phyloP scores from a whole-genome alignment of 2,113 vertebrate genomes.

The Natator depressus region DNA sequence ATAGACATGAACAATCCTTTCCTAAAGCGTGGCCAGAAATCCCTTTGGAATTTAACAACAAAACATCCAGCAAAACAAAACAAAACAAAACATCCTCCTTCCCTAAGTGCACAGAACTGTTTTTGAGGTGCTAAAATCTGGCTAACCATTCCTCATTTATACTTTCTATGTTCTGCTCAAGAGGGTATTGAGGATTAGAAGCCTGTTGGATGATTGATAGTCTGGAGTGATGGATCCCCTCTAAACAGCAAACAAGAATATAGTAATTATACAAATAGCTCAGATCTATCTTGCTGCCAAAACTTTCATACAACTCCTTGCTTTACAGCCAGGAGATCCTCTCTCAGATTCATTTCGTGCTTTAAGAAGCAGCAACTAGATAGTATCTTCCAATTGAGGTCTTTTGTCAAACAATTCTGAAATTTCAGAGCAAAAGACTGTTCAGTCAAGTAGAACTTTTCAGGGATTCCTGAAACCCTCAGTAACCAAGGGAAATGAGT shows the following conservation, averaged over 20 bases:
- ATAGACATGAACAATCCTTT: not conserved
- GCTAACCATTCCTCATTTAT: constrained; percentile 24
- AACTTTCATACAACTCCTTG: not conserved
- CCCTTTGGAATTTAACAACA: constrained; percentile 19
- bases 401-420: constrained; percentile 5
- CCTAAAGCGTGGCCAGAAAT: not conserved
- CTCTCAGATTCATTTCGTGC: not conserved
- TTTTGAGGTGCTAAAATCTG: constrained; percentile 2
- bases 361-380: constrained; percentile 34
- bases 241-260: not conserved
- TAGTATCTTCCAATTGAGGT: not conserved
- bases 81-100: not conserved
- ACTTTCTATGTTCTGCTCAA: not conserved
- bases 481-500: not conserved
- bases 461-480: not conserved
- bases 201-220: not conserved
- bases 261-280: constrained; percentile 22
- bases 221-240: not conserved
- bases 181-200: constrained; percentile 43
- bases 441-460: not conserved
- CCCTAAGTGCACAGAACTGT: not conserved
- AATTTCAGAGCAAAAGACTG: not conserved
- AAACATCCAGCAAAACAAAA: not conserved
- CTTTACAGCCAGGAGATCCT: not conserved
- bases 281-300: not conserved